phyloP scores from a whole-genome alignment of 2,113 vertebrate species.

The Condylura cristata region DNA sequence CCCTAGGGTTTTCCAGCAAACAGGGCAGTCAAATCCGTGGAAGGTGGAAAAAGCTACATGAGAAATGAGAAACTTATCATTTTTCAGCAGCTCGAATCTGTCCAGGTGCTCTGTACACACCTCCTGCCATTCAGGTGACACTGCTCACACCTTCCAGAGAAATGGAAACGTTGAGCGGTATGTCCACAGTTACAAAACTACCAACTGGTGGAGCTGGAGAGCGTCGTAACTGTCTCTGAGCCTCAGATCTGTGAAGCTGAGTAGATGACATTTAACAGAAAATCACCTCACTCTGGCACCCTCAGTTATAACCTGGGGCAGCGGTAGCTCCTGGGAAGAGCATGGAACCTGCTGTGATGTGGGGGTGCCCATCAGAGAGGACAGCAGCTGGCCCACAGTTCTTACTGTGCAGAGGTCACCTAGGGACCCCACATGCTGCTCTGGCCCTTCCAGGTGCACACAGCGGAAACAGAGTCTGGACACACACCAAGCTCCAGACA shows the following conservation, averaged over 20 bases:
- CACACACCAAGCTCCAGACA: not conserved
- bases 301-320: not conserved
- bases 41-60: not conserved
- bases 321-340: accelerated
- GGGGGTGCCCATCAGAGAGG: not conserved
- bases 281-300: not conserved
- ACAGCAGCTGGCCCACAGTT: accelerated
- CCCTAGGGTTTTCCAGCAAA: not conserved
- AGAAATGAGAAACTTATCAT: not conserved
- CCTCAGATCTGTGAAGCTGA: not conserved
- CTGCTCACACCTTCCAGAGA: not conserved
- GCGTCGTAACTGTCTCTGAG: not conserved
- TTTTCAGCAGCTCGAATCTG: not conserved
- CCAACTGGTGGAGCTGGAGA: not conserved
- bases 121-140: not conserved
- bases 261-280: not conserved
- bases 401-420: not conserved
- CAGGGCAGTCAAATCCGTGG: not conserved
- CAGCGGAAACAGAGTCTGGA: not conserved
- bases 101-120: not conserved
- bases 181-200: not conserved
- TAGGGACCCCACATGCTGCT: not conserved
- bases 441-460: not conserved
- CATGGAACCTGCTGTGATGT: accelerated
- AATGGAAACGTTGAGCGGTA: not conserved